Percentiles rank a stretch among this genome's conserved stretches.
phyloP scores from a whole-genome alignment of 2,888 invertebrate species.

The Palloptera scutellata region DNA sequence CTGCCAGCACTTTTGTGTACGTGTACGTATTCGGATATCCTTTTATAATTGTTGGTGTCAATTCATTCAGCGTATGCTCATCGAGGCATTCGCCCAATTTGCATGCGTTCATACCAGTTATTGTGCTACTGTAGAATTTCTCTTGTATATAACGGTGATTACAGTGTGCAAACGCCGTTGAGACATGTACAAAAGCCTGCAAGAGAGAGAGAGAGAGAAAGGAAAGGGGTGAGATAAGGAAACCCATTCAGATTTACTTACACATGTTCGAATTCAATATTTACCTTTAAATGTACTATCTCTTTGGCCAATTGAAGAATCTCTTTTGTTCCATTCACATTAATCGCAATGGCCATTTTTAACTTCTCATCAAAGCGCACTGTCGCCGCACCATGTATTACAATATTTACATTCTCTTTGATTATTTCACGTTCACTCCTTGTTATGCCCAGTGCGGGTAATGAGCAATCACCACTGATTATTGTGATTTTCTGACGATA shows the following conservation, averaged over 20 bases:
- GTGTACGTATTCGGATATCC: conserved; percentile 76
- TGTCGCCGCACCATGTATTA: conserved; percentile 93
- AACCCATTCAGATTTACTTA: no score
- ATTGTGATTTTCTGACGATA: conserved; percentile 63
- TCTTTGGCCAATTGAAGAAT: conserved; percentile 72
- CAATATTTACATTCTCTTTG: conserved; percentile 66
- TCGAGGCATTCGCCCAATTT: conserved; percentile 62
- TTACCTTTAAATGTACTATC: conserved; percentile 72
- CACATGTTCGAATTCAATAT: not conserved
- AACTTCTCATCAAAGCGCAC: conserved; percentile 80
- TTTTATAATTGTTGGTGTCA: conserved; percentile 59
- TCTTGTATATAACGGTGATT: conserved; percentile 63
- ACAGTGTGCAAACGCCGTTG: conserved; percentile 77
- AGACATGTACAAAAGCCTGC: conserved; percentile 71
- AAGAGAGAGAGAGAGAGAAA: conserved; percentile 10
- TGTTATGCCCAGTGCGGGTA: conserved; percentile 61
- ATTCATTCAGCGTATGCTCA: conserved; percentile 61
- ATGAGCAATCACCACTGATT: conserved; percentile 63
- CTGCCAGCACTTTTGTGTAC: conserved; percentile 78
- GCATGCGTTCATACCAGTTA: conserved; percentile 62
- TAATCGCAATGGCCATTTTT: conserved; percentile 75
- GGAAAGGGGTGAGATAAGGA: no score
- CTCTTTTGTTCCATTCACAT: conserved; percentile 74
- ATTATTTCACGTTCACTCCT: conserved; percentile 59
- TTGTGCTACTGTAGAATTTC: conserved; percentile 60